phyloP scores from a whole-genome alignment of 2,797 vertebrate species.

The Neoniphon sammara region DNA sequence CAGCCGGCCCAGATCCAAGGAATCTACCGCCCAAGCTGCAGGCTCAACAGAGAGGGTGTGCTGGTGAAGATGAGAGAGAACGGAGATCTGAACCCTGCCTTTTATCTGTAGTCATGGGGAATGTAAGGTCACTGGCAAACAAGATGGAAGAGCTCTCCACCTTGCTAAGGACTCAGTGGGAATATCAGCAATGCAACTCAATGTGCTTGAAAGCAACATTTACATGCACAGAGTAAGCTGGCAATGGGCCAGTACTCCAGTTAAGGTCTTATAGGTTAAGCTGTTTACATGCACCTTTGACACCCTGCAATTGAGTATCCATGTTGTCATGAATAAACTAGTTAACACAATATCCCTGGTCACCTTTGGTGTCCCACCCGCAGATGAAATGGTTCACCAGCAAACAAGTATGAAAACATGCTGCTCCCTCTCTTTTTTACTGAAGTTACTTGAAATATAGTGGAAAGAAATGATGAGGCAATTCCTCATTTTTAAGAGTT shows the following conservation, averaged over 20 bases:
- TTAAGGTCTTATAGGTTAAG: slow-evolving; percentile 45
- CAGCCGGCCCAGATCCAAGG: no score
- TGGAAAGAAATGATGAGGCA: not conserved
- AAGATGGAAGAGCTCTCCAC: slow-evolving; percentile 35
- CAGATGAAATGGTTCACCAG: not conserved
- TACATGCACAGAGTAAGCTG: slow-evolving; percentile 9
- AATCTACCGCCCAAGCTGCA: no score
- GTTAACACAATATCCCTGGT: slow-evolving; percentile 20
- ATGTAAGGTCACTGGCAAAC: slow-evolving; percentile 36
- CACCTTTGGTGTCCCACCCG: not conserved
- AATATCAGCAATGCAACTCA: slow-evolving; percentile 38
- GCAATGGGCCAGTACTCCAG: slow-evolving; percentile 16
- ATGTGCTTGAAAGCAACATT: slow-evolving; percentile 13
- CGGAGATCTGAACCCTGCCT: slow-evolving; percentile 10
- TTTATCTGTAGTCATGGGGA: slow-evolving; percentile 4
- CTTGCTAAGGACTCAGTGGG: slow-evolving; percentile 23
- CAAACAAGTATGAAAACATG: not conserved
- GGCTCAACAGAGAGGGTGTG: no score
- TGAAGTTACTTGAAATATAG: not conserved
- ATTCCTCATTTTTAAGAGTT: not conserved
- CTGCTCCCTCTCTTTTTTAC: not conserved
- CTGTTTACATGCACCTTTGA: slow-evolving; percentile 41
- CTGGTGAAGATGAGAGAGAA: not conserved
- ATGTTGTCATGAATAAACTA: slow-evolving; percentile 1
- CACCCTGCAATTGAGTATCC: slow-evolving; percentile 4